Base-by-base conservation (phyloP, 2,113 vertebrate species). In the Kobus ellipsiprymnus region DNA sequence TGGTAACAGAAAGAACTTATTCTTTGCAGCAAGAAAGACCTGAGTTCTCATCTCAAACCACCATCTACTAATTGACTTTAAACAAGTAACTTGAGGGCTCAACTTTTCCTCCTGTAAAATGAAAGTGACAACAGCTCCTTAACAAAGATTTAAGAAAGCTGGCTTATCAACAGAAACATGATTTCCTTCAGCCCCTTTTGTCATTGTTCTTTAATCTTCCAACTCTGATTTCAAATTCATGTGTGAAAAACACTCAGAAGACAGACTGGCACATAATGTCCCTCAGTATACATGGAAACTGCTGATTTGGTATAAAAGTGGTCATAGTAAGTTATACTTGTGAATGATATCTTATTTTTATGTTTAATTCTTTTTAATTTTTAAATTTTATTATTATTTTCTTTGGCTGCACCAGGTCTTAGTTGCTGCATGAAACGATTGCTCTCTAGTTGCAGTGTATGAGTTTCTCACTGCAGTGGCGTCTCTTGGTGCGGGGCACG, bases 191-290 rank as follows among this genome's bases (percentile, higher is more conserved):
- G 80, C 2, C 25, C 21, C 50, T 19, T 77, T 29, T 62, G 2
- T 60, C 46, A 84, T 40, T 77, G 27, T 46, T 89, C 74, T 82
- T 86, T 81, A 52, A 46, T 54, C 55, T 94, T 91, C 21, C 17
- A 94, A 87, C 13, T 83, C 36, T 59, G 57, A 92, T 36, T 93
- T 92, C 78, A 96, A 54, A 82, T 91, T 93, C 27, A 93, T 80
- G 78, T 50, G 44, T 71, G 11, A 91, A 95, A 94, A 87, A 54
- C 14, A 94, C 25, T 93, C 46, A 96, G 33, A 62, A 62, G 11
- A 62, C 23, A 89, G 27, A 92, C 33, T 55, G 30, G 67, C 7
- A 27, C 2, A 23, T 64, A 23, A 80, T 40, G 44, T 15, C 7
- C 55, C 29, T 80, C 27, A 94, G 64, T 55, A 60, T 15, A 94